A percentile compares a stretch with the other conserved stretches of the same genome.
These are phyloP conservation scores for Ptiloglossa arizonensis DNA, from an alignment of 1,140 invertebrate species.

Conservation along the genomic window DNA sequence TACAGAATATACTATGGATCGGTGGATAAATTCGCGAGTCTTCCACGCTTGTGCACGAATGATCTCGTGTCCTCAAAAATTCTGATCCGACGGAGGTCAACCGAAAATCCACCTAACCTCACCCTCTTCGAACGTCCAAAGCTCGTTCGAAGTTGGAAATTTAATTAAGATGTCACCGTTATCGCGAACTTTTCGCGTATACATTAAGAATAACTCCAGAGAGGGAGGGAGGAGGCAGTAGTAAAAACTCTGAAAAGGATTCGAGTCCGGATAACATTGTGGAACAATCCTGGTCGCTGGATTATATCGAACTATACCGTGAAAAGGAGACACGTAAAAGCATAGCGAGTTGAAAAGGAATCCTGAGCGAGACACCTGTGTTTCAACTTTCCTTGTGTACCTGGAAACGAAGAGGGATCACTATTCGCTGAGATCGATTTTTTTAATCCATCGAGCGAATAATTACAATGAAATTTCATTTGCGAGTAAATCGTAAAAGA, in stretches of 20 bases:
- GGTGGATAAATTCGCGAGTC: neutral
- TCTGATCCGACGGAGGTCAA: neutral
- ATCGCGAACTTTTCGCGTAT: neutral
- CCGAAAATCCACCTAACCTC: neutral
- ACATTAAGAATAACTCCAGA: neutral
- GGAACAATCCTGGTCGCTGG: neutral
- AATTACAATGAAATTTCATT: neutral
- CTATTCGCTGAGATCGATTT: neutral
- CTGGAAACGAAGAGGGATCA: neutral
- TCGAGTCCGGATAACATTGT: too few species aligned
- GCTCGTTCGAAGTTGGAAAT: slow-evolving; percentile 25
- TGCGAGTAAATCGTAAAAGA: neutral
- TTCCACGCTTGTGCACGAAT: neutral
- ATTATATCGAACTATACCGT: neutral
- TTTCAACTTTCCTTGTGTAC: neutral
- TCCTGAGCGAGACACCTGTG: neutral
- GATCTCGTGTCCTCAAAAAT: neutral
- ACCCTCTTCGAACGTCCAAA: neutral
- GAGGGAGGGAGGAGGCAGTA: neutral
- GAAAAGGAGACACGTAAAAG: neutral
- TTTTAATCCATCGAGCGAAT: neutral
- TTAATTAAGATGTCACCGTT: slow-evolving; percentile 11
- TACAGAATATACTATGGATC: neutral
- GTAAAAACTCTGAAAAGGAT: neutral
- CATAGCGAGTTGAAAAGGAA: neutral